Base-by-base conservation (phyloP, 2,113 vertebrate genomes). In the Oreochromis niloticus region DNA sequence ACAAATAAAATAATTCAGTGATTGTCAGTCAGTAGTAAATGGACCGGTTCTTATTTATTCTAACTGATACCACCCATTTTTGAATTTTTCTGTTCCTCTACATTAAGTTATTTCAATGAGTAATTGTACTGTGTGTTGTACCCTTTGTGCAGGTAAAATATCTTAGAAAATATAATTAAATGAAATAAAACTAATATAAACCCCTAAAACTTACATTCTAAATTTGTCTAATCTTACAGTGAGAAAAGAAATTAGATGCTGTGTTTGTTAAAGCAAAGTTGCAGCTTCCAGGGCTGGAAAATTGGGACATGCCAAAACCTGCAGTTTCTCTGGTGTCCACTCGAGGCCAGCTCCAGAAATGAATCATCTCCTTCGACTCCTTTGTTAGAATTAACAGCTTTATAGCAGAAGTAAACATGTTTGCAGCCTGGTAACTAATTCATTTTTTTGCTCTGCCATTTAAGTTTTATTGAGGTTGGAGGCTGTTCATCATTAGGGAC, bases 171-270 rank as follows among this genome's bases (percentile, higher is more conserved):
- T 71, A 41, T 9, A 24, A 41, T 43, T 2, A 41, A 71, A 71
- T 16, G 0, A 14, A 14, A 24, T 71, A 13, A 46, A 46, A 46
- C 43, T 16, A 14, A 71, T 24, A 0, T 9, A 68, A 71, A 2
- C 3, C 0, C 4, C 36, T 43, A 0, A 41, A 71, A 24, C n/a
- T 9, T 41, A 3, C 14, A 24, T 43, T 9, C 0, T 71, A 41
- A 43, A 41, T 43, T 3, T 43, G 12, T 71, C n/a, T 43, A 71
- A 71, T 71, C 61, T 39, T 66, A 66, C 34, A 39, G 10, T 22
- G 19, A 66, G 61, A 0, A 66, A 66, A 66, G 39, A 0, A n/a
- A 2, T 1, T 39, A 22, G 19, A 39, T 24, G 16, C n/a, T 16
- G 66, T 43, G 66, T 24, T n/a, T 71, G 39, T 43, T 43, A 71